phyloP scores from a whole-genome alignment of 92 coral and sea anemone genomes.

The Parazoanthus swiftii region DNA sequence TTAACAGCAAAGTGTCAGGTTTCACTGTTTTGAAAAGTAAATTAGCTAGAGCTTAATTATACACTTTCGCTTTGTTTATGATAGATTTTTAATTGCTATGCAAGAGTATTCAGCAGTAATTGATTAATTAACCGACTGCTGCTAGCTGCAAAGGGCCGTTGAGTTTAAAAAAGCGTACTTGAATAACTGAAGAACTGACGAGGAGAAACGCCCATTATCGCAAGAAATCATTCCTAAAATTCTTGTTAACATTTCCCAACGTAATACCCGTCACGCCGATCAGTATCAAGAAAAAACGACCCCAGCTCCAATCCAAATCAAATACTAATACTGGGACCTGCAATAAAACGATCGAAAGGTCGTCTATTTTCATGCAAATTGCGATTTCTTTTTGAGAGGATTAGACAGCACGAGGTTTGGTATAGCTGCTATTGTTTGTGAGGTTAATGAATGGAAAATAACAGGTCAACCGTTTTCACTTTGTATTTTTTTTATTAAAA shows the following conservation, averaged over 20 bases:
- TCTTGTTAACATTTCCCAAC: not conserved
- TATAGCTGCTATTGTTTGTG: not conserved
- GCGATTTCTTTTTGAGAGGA: not conserved
- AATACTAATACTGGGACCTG: too few species aligned
- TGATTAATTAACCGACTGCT: not conserved
- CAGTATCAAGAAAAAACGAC: not conserved
- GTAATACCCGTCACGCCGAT: not conserved
- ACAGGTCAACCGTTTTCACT: not conserved
- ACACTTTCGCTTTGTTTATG: conserved; percentile 11
- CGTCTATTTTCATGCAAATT: conserved; percentile 1
- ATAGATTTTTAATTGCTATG: not conserved
- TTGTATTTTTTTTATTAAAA: not conserved
- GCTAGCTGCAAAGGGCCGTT: not conserved
- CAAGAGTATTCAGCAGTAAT: not conserved
- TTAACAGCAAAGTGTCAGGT: not conserved
- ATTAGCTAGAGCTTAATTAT: not conserved
- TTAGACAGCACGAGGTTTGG: not conserved
- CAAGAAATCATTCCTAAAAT: not conserved
- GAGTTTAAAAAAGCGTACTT: too few species aligned
- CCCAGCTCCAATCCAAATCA: not conserved
- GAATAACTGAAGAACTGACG: not conserved
- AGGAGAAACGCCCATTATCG: not conserved
- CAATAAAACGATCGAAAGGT: not conserved
- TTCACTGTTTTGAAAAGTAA: conserved; percentile 21
- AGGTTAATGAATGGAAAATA: not conserved